phyloP scores from a whole-genome alignment of 2,888 invertebrate species.

The Drosophila algonquin region DNA sequence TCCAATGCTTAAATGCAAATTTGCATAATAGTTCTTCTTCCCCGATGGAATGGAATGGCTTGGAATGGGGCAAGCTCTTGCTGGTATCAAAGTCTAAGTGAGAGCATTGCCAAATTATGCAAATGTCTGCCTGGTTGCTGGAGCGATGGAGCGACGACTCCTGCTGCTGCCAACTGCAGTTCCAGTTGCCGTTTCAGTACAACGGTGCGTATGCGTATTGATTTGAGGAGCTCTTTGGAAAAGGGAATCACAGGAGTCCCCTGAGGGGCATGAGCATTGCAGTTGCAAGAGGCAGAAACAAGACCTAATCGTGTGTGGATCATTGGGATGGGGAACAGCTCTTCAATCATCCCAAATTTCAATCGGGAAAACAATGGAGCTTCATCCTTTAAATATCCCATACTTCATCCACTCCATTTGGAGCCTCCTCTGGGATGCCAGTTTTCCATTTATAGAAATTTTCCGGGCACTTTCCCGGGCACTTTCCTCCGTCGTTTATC shows the following conservation, averaged over 20 bases:
- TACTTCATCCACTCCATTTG: background rate
- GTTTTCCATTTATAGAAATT: conserved; percentile 6
- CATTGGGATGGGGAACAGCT: background rate
- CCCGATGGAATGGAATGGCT: conserved; percentile 44
- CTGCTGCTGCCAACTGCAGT: background rate
- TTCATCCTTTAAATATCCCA: background rate
- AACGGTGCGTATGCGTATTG: conserved; percentile 70
- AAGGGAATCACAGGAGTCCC: background rate
- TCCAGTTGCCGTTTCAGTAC: conserved; percentile 11
- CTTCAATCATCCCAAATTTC: background rate
- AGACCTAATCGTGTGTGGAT: background rate
- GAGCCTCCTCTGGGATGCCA: too few relatives aligned
- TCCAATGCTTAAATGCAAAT: conserved; percentile 53
- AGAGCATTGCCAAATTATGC: conserved; percentile 74
- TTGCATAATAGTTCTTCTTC: conserved; percentile 58
- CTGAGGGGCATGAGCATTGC: background rate
- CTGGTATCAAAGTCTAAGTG: conserved; percentile 59
- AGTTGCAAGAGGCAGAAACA: background rate
- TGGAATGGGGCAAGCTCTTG: conserved; percentile 37
- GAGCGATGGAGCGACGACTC: background rate
- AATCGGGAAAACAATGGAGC: background rate
- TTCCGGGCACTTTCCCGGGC: conserved; percentile 11
- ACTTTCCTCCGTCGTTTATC: conserved; percentile 3
- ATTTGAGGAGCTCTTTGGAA: conserved; percentile 36
- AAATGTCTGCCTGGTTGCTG: conserved; percentile 56